Evolutionary conservation across 2,888 invertebrate species (phyloP).

Genomic region (Napeogenes sylphis): DNA sequence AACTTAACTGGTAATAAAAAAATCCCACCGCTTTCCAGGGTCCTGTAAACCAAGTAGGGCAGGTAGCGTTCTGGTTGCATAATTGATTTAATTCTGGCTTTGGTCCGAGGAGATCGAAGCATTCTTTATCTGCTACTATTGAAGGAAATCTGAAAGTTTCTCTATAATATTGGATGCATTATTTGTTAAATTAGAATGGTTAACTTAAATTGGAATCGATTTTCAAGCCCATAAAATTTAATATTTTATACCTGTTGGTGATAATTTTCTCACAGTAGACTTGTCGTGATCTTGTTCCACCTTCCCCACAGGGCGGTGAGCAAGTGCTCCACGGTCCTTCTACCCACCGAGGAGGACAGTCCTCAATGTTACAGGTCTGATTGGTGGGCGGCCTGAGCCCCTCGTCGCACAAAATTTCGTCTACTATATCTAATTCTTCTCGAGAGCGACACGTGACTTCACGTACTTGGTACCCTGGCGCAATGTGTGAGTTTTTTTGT

Average conservation of each 20-base stretch:
- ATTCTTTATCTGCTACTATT: conserved; percentile 85
- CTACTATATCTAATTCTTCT: conserved; percentile 83
- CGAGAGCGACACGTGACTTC: conserved; percentile 89
- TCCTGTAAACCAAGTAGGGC: conserved; percentile 91
- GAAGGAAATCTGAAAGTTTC: conserved; percentile 72
- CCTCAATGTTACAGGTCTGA: conserved; percentile 84
- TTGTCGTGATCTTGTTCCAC: conserved; percentile 82
- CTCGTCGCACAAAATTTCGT: conserved; percentile 87
- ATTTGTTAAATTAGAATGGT: background rate
- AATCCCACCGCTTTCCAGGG: conserved; percentile 91
- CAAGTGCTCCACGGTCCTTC: conserved; percentile 88
- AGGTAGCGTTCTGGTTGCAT: conserved; percentile 87
- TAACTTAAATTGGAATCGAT: background rate
- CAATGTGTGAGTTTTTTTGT: background rate
- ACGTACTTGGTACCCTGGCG: conserved; percentile 83
- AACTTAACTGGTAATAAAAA: conserved; percentile 8
- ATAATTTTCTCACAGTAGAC: conserved; percentile 90
- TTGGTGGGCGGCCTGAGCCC: conserved; percentile 83
- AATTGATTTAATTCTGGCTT: conserved; percentile 83
- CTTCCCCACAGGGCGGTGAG: conserved; percentile 87
- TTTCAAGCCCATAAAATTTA: background rate
- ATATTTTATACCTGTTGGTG: conserved; percentile 79
- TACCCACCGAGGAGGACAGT: conserved; percentile 90
- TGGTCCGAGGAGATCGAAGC: conserved; percentile 81
- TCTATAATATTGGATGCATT: conserved; percentile 12